A percentile compares a stretch with the other conserved stretches of the same genome.
Evolutionary conservation across 2,888 invertebrate species (phyloP).

Genomic region (Yponomeuta sedellus): DNA sequence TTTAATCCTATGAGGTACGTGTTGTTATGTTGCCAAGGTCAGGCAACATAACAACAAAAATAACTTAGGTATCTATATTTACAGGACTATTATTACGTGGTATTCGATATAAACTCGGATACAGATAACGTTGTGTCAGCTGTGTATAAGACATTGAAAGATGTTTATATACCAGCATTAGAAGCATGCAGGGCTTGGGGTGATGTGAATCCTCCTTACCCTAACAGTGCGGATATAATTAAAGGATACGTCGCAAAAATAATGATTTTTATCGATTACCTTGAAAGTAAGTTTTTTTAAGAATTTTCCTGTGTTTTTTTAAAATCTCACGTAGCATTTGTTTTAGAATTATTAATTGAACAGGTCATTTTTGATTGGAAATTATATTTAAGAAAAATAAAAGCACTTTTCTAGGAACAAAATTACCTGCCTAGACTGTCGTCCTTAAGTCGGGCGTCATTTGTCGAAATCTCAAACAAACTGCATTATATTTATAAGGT

Average conservation of each 20-base stretch:
- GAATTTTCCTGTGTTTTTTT: background rate
- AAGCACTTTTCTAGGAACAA: no score
- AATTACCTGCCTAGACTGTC: no score
- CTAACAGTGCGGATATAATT: constrained; percentile 53
- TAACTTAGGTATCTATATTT: constrained; percentile 21
- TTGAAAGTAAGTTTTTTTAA: constrained; percentile 49
- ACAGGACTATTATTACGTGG: constrained; percentile 55
- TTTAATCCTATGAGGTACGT: no score
- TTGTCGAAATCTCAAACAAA: no score
- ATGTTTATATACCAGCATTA: constrained; percentile 52
- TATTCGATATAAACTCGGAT: constrained; percentile 52
- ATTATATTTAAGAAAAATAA: no score
- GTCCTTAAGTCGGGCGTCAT: no score
- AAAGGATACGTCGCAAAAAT: constrained; percentile 58
- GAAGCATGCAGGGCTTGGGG: constrained; percentile 58
- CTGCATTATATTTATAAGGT: no score
- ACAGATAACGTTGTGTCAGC: constrained; percentile 64
- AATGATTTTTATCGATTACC: constrained; percentile 61
- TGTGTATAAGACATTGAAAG: constrained; percentile 47
- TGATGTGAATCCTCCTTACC: constrained; percentile 64
- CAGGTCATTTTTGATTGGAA: no score
- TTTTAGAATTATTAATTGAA: no score
- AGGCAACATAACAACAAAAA: background rate
- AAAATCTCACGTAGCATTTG: no score
- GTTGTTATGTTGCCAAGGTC: no score